These are phyloP conservation scores for Ciona savignyi DNA, from an alignment of 23 tunicate species.

Conservation along the genomic window DNA sequence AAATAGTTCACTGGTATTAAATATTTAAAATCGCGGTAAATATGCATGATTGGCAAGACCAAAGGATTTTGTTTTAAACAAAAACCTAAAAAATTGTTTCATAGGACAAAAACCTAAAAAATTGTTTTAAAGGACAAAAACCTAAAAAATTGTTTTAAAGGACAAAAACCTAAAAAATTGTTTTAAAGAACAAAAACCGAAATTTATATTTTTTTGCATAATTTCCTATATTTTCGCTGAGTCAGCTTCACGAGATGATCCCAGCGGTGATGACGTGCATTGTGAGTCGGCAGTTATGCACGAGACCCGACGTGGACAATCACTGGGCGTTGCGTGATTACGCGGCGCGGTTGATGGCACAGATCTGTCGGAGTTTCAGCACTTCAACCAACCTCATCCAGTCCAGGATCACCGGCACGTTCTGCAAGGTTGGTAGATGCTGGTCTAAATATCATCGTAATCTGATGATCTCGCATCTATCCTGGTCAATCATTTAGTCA, in stretches of 20 bases:
- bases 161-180: no score
- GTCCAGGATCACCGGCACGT: constrained; percentile 73
- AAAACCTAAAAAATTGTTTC: no score
- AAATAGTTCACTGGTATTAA: neutral
- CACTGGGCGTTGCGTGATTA: constrained; percentile 98
- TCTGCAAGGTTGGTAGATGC: constrained; percentile 63
- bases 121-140: no score
- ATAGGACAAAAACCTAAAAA: no score
- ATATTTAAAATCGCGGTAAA: neutral
- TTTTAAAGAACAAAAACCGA: neutral
- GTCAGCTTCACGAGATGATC: constrained; percentile 84
- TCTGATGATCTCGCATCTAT: no score
- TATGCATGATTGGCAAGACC: neutral
- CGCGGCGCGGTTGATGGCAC: constrained; percentile 96
- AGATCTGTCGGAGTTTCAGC: constrained; percentile 89
- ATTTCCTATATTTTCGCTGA: neutral
- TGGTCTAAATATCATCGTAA: no score
- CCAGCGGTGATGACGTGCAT: constrained; percentile 98
- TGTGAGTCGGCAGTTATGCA: constrained; percentile 89
- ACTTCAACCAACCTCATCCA: constrained; percentile 91
- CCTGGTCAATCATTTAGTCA: no score
- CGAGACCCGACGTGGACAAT: constrained; percentile 92
- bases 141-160: no score
- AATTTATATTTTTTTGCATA: neutral
- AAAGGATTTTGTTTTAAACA: no score